Base-by-base conservation (phyloP, 2,888 invertebrate genomes). In the Zelleria hepariella region DNA sequence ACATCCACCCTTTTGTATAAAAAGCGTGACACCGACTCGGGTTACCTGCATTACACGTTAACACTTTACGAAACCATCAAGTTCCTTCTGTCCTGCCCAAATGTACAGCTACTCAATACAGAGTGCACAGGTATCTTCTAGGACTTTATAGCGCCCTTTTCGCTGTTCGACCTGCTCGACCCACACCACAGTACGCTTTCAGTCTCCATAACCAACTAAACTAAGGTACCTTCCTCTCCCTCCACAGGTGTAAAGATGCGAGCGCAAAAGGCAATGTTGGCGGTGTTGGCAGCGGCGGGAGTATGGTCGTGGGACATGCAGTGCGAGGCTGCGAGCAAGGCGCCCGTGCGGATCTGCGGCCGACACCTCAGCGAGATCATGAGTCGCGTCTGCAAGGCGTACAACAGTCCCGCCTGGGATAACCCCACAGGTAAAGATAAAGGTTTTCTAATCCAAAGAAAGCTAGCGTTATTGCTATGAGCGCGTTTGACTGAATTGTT, bases 401-500 rank as follows among this genome's bases (percentile, higher is more conserved):
- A 84, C 74, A 86, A 86, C 70, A 82, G 86, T 65, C 86, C 88
- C 25, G 68, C 82, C 59, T 86, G 88, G 88, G 83, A 85, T 61
- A 63, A 66, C 49, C 63, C 24, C 10, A 42, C 15, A 60, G 53
- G 61, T 61, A 55, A 62, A 61, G 62, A 20, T 61, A 53, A 42
- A n/a, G 5, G 6, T 48, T 48, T 5, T 48, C n/a, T 20, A 48
- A 20, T n/a, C n/a, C n/a, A n/a, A n/a, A n/a, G n/a, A n/a, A n/a
- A n/a, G n/a, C n/a, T n/a, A n/a, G n/a, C n/a, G n/a, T n/a, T n/a
- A n/a, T n/a, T n/a, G n/a, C n/a, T n/a, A n/a, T n/a, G n/a, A n/a
- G n/a, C n/a, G n/a, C n/a, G n/a, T n/a, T n/a, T n/a, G n/a, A n/a
- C n/a, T n/a, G n/a, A n/a, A n/a, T n/a, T n/a, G n/a, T n/a, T n/a